These are phyloP conservation scores for Lasioglossum vierecki DNA, from an alignment of 2,888 invertebrate species.

Conservation along the genomic window DNA sequence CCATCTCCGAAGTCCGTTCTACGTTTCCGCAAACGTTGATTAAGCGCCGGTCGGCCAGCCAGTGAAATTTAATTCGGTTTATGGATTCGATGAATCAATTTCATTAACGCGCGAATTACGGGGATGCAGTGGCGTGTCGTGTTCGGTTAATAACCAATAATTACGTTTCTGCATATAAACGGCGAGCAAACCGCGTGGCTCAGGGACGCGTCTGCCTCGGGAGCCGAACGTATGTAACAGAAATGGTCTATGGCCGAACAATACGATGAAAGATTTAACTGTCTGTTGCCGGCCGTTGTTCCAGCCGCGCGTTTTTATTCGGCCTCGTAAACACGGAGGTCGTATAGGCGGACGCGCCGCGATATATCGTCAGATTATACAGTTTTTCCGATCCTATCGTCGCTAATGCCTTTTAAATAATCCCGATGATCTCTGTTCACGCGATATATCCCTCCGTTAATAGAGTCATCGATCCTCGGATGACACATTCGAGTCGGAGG, in stretches of 20 bases:
- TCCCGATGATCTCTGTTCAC: slow-evolving; percentile 59
- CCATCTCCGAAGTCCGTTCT: background rate
- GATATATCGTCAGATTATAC: slow-evolving; percentile 62
- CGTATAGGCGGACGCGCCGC: slow-evolving; percentile 46
- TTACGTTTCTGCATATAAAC: slow-evolving; percentile 44
- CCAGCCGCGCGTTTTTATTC: slow-evolving; percentile 22
- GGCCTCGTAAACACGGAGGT: slow-evolving; percentile 39
- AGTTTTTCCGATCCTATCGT: slow-evolving; percentile 54
- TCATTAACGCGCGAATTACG: slow-evolving; percentile 40
- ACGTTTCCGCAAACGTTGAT: slow-evolving; percentile 28
- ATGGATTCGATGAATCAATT: slow-evolving; percentile 52
- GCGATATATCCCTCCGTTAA: slow-evolving; percentile 55
- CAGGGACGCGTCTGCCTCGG: background rate
- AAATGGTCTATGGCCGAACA: slow-evolving; percentile 2
- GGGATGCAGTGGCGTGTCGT: background rate
- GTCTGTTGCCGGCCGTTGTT: background rate
- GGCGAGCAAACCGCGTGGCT: slow-evolving; percentile 26
- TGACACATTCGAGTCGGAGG: slow-evolving; percentile 41
- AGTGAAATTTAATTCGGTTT: slow-evolving; percentile 32
- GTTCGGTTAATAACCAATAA: slow-evolving; percentile 52
- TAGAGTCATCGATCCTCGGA: slow-evolving; percentile 66
- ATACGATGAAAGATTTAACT: background rate
- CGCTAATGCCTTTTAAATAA: slow-evolving; percentile 57
- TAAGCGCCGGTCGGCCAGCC: background rate
- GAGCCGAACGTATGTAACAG: background rate